A percentile compares a stretch with the other conserved stretches of the same genome.
These are phyloP conservation scores for Mormoops blainvillei DNA, from an alignment of 2,113 vertebrate genomes.

Conservation along the genomic window DNA sequence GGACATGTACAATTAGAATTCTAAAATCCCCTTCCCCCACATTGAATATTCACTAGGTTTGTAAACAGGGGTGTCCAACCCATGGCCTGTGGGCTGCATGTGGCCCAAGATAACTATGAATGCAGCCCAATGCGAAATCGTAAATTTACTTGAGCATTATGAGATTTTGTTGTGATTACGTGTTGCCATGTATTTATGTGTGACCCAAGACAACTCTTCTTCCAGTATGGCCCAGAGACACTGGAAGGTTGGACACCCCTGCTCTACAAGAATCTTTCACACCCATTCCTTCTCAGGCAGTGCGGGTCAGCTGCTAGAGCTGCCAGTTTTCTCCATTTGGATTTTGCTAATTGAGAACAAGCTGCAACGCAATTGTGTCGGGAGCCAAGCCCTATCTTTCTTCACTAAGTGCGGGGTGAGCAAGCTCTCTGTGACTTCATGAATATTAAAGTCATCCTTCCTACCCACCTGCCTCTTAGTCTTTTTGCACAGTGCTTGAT, in stretches of 20 bases:
- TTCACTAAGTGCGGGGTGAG: not conserved
- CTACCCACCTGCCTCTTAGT: not conserved
- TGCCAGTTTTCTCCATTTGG: not conserved
- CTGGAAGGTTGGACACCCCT: too few species aligned
- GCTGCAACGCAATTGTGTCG: not conserved
- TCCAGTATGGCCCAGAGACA: too few species aligned
- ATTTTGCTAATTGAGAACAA: not conserved
- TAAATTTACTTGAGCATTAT: too few species aligned
- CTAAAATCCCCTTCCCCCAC: not conserved
- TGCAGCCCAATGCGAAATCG: too few species aligned
- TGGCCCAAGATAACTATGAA: too few species aligned
- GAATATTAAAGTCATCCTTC: not conserved
- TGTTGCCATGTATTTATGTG: too few species aligned
- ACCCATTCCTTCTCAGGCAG: not conserved
- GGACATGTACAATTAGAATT: not conserved
- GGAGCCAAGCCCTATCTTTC: not conserved
- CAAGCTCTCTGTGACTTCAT: not conserved
- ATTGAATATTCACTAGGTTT: not conserved
- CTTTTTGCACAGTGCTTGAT: not conserved
- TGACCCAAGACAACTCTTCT: too few species aligned
- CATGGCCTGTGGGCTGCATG: too few species aligned
- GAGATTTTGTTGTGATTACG: too few species aligned
- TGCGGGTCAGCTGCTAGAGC: not conserved
- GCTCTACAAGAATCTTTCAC: not conserved
- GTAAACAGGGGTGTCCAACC: too few species aligned